Base-by-base conservation (phyloP, 2,797 vertebrate genomes). In the Natrix natrix region DNA sequence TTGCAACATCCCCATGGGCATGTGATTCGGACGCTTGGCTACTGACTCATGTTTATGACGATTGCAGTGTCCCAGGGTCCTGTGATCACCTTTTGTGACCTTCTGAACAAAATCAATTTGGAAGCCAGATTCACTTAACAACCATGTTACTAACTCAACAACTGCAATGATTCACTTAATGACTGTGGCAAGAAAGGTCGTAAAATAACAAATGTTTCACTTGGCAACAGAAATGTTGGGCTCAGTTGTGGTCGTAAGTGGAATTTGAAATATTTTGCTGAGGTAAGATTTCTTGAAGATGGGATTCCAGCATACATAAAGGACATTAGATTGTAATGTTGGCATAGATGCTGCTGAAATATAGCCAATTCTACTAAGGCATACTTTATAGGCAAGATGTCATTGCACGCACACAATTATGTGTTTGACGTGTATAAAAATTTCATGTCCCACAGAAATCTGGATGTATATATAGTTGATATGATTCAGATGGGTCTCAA, bases 401-500 rank as follows among this genome's bases (percentile, higher is more conserved):
- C 28, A n/a, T 55, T 7, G 28, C 43, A 86, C 2, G 0, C 16
- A 1, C 14, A 43, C 24, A 8, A 16, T 43, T 43, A 28, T 32
- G 3, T 55, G 54, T 86, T 89, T 89, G 91, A 92, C 10, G 60
- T 54, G 66, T 12, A 14, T 60, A 22, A n/a, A 66, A 87, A 88
- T 92, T 52, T 93, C 87, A 48, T 91, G 1, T 28, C 22, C 12
- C 54, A n/a, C 69, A 87, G 48, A 90, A 93, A 94, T 78, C 11
- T 57, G 66, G 24, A 43, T 54, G 4, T 26, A 55, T 48, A 63
- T 83, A 55, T 20, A 37, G 43, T 4, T 74, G 61, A 32, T 54
- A 20, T 90, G 89, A 94, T 11, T 86, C 87, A 61, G 22, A 57
- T 94, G 93, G 93, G 66, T 88, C 88, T 59, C 66, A 37, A 7